Base-by-base conservation (phyloP, 2,888 invertebrate species). In the Tridacna gigas region DNA sequence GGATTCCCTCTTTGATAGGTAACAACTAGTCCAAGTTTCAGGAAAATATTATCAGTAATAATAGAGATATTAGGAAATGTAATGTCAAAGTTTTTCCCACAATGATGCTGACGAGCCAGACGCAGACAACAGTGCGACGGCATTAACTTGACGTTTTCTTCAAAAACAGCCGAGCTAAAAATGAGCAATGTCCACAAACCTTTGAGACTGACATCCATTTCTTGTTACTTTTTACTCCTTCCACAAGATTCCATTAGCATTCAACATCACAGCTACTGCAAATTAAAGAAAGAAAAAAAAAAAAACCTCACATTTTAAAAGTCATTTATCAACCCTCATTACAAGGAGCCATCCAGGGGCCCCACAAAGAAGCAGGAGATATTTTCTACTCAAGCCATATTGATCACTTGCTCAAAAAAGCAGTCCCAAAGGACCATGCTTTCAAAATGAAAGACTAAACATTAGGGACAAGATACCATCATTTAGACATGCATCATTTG, bases 361-460 rank as follows among this genome's bases (percentile, higher is more conserved):
- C 22, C 15, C 47, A 71, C 48, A 71, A 51, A 71, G 51, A 71
- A 71, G 56, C 18, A 20, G 56, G 63, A 22, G 25, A 63, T n/a
- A 63, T 22, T 63, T 63, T 22, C 63, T 63, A 63, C 28, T 26
- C 71, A 71, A 71, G 51, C n/a, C 51, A 13, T 71, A 71, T 71
- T 71, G 71, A 71, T 71, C 71, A 71, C 71, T 71, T 71, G 71
- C n/a, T 71, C 51, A 28, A 28, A 45, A 71, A 63, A 71, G 51
- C 9, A 11, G 51, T 71, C 71, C 71, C 71, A 2, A 12, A 51
- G 71, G 71, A 71, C 71, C 18, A 15, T 48, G 26, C 51, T 71
- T 25, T 48, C 25, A 51, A 71, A 71, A 71, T 26, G 48, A 51
- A 71, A 20, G 22, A 71, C 47, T 12, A 47, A 20, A 15, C 15